Percentiles rank a stretch among this genome's conserved stretches.
These are phyloP conservation scores for Pterophyllum scalare DNA, from an alignment of 2,113 vertebrate species.

Conservation along the genomic window DNA sequence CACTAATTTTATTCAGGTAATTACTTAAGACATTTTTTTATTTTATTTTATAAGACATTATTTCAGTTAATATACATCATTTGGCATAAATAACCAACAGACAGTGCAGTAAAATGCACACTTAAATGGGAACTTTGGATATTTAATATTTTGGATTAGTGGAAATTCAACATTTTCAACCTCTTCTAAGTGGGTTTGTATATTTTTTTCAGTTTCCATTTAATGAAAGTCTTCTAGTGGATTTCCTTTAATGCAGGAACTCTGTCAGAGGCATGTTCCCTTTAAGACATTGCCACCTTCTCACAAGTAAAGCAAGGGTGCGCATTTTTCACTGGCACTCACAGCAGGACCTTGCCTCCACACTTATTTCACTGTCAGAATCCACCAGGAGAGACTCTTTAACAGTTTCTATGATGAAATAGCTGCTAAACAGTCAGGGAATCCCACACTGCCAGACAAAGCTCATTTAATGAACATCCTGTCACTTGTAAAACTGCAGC, in stretches of 20 bases:
- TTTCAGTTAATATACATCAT: not conserved
- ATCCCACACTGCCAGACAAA: slow-evolving; percentile 23
- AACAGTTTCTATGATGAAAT: slow-evolving; percentile 45
- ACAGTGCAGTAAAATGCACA: not conserved
- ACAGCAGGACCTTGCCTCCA: slow-evolving; percentile 26
- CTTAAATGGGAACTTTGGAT: not conserved
- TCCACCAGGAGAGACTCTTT: slow-evolving; percentile 43
- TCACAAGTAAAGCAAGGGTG: slow-evolving; percentile 12
- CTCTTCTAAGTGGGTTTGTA: not conserved
- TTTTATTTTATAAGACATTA: not conserved
- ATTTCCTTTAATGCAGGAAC: not conserved
- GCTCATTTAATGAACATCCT: slow-evolving; percentile 13
- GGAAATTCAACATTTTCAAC: not conserved
- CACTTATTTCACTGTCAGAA: slow-evolving; percentile 54
- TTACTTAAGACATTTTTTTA: not conserved
- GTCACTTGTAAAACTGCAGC: slow-evolving; percentile 6
- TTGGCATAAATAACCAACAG: not conserved
- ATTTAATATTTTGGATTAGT: not conserved
- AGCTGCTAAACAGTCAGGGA: slow-evolving; percentile 55
- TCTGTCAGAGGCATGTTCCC: not conserved
- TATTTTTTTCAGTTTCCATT: not conserved
- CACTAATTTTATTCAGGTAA: not conserved
- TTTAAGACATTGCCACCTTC: not conserved
- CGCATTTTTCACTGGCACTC: not conserved
- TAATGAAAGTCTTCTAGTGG: not conserved